Evolutionary conservation across 1,140 invertebrate genomes (phyloP).

Genomic region (Papilio polyxenes): DNA sequence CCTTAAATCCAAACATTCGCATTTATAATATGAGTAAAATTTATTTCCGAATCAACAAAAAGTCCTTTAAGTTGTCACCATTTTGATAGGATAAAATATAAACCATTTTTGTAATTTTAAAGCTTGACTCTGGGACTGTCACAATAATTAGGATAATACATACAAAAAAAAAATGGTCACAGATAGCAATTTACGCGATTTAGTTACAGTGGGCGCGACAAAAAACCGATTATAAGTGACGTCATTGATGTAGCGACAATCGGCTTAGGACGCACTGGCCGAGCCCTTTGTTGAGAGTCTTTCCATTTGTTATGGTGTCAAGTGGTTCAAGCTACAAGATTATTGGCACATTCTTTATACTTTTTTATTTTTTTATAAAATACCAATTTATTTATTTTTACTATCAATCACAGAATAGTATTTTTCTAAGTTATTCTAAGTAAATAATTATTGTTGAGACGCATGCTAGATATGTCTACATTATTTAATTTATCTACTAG

Average conservation of each 20-base stretch:
- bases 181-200: slow-evolving; percentile 29
- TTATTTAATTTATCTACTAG: no score
- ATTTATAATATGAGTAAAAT: background rate
- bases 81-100: slow-evolving; percentile 1
- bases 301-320: slow-evolving; percentile 69
- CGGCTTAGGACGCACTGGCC: slow-evolving; percentile 52
- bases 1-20: no score
- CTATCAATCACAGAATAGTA: slow-evolving; percentile 8
- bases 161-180: slow-evolving; percentile 37
- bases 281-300: slow-evolving; percentile 51
- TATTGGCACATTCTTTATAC: slow-evolving; percentile 54
- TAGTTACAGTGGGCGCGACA: slow-evolving; percentile 42
- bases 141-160: background rate
- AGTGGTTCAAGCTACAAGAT: slow-evolving; percentile 60
- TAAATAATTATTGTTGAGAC: background rate
- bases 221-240: slow-evolving; percentile 55
- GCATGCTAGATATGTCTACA: no score
- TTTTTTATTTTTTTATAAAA: slow-evolving; percentile 16
- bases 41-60: background rate
- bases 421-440: background rate
- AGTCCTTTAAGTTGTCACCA: background rate
- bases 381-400: slow-evolving; percentile 17
- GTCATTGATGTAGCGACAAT: slow-evolving; percentile 54
- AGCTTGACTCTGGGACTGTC: background rate
- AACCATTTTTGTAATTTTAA: background rate